These are phyloP conservation scores for Hirtodrosophila alboralis DNA, from an alignment of 2,888 invertebrate species.

Conservation along the genomic window DNA sequence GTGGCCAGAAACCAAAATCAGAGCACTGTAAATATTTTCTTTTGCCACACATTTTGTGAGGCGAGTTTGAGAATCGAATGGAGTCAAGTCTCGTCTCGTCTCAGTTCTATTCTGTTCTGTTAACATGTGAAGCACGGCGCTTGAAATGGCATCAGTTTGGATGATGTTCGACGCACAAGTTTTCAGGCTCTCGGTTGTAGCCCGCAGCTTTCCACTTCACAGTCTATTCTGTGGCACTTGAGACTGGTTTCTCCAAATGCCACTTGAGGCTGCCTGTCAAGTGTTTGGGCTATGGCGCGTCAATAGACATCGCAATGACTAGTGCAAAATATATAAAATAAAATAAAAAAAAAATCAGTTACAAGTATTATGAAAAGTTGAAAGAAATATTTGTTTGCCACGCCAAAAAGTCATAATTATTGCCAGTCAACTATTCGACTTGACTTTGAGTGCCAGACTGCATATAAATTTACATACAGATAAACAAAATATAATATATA, in stretches of 20 bases:
- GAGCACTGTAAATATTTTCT: constrained; percentile 52
- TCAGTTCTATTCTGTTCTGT: constrained; percentile 1
- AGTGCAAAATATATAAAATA: constrained; percentile 53
- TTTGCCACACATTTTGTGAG: constrained; percentile 49
- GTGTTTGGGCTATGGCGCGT: constrained; percentile 61
- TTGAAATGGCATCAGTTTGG: constrained; percentile 48
- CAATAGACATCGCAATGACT: constrained; percentile 72
- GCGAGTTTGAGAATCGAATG: constrained; percentile 27
- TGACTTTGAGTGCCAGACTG: constrained; percentile 45
- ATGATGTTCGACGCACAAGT: constrained; percentile 35
- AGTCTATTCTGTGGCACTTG: constrained; percentile 73
- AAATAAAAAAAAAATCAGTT: constrained; percentile 9
- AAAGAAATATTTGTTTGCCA: constrained; percentile 49
- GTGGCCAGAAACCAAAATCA: constrained; percentile 42
- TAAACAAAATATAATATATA: constrained; percentile 35
- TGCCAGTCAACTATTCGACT: constrained; percentile 69
- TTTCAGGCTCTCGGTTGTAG: constrained; percentile 29
- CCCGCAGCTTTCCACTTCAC: constrained; percentile 63
- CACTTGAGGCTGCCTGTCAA: constrained; percentile 75
- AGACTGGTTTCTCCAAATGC: constrained; percentile 76
- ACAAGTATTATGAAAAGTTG: constrained; percentile 31
- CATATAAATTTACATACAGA: constrained; percentile 70
- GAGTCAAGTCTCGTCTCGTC: constrained; percentile 32
- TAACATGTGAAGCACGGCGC: constrained; percentile 69
- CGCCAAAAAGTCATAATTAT: constrained; percentile 76